phyloP scores from a whole-genome alignment of 2,888 invertebrate genomes.

The Calameuta idolon region DNA sequence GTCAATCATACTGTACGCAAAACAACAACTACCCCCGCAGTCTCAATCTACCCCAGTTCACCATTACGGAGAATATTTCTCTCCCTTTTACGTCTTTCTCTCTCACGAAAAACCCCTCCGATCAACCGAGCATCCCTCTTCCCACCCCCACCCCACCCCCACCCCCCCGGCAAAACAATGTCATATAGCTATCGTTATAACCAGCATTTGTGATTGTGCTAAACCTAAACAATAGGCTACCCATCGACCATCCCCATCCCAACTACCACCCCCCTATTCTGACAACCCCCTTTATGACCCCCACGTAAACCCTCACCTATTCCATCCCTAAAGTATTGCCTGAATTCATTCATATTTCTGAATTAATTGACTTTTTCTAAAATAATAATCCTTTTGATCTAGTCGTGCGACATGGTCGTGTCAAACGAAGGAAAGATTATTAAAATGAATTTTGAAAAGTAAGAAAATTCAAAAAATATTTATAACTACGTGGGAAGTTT shows the following conservation, averaged over 20 bases:
- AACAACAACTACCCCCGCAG: constrained; percentile 29
- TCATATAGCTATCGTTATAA: constrained; percentile 33
- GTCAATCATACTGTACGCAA: constrained; percentile 35
- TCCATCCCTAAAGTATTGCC: constrained; percentile 27
- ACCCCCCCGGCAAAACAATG: constrained; percentile 34
- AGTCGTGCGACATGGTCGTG: background rate
- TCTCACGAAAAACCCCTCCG: constrained; percentile 3
- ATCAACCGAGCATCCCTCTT: background rate
- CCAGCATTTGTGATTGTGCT: constrained; percentile 53
- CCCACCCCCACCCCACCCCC: background rate
- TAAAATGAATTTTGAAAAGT: too few relatives aligned
- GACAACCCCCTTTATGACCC: constrained; percentile 14
- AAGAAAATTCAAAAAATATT: too few relatives aligned
- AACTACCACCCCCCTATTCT: constrained; percentile 10
- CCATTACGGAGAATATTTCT: background rate
- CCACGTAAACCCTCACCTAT: constrained; percentile 26
- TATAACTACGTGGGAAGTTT: too few relatives aligned
- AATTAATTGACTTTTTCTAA: constrained; percentile 47
- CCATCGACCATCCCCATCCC: constrained; percentile 43
- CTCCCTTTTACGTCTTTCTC: background rate
- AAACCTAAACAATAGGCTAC: constrained; percentile 52
- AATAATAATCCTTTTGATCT: background rate
- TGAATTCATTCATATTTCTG: constrained; percentile 47
- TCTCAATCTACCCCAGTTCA: background rate
- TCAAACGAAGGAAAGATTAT: background rate